These are phyloP conservation scores for Nemoura dubitans DNA, from an alignment of 2,888 invertebrate species.

Conservation along the genomic window DNA sequence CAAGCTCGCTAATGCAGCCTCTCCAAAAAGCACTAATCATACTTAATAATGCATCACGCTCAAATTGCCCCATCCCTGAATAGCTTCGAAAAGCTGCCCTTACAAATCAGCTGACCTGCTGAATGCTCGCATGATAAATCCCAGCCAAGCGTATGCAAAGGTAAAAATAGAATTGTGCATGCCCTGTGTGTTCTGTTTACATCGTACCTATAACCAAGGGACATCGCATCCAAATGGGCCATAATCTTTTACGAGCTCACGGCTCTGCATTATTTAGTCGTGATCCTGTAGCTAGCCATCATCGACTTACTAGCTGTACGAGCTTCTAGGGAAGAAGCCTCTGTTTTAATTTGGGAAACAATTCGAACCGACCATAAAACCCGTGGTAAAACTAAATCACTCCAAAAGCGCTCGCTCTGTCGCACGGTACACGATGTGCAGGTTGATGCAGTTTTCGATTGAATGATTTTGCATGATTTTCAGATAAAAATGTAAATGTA, in stretches of 20 bases:
- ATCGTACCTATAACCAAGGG: not conserved
- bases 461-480: slow-evolving; percentile 5
- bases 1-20: not conserved
- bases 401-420: too few species aligned
- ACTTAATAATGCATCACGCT: not conserved
- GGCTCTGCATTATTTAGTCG: not conserved
- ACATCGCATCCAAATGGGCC: not conserved
- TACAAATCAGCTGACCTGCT: not conserved
- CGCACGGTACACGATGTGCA: not conserved
- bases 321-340: not conserved
- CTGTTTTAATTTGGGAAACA: not conserved
- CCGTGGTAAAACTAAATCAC: slow-evolving; percentile 16
- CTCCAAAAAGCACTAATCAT: not conserved
- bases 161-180: not conserved
- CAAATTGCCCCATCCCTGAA: not conserved
- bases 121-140: not conserved
- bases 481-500: slow-evolving; percentile 13
- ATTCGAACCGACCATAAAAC: not conserved
- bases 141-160: not conserved
- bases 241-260: slow-evolving; percentile 5
- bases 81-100: not conserved
- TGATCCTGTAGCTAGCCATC: not conserved
- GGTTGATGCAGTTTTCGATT: not conserved
- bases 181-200: not conserved
- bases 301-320: not conserved